Evolutionary conservation across 2,888 invertebrate species (phyloP), one percentile per base, ranked within the genome.

Genomic region (Syrphus vitripennis): DNA sequence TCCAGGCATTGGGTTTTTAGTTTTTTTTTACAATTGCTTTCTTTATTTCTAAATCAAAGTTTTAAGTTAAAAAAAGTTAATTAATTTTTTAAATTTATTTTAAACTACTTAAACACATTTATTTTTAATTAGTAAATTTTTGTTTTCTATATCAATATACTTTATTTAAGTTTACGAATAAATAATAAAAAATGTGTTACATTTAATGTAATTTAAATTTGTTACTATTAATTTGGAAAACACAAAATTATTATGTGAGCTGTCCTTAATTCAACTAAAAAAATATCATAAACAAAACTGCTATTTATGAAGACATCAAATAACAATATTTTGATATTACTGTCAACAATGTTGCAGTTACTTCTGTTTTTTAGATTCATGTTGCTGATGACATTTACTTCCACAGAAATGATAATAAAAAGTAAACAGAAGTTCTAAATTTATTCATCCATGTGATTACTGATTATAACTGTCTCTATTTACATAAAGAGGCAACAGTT

Each of bases 361-460:
- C 5, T 16, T 40, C 21, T n/a, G n/a, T n/a, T n/a, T n/a, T n/a
- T 12, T 24, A 48, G 81, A 71, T 40, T 63, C 76, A 82, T 82
- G 81, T 76, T 76, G 81, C 81, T 21, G 34, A 40, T 40, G 50
- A n/a, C 7, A 50, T 76, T 19, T 19, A 45, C 24, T 40, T 37
- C 4, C 34, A 10, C 37, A 37, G 14, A 16, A 40, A 53, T 42
- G 31, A 16, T 37, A n/a, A n/a, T n/a, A n/a, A n/a, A n/a, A 24
- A 31, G 45, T 45, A 26, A 65, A 65, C 45, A 65, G 45, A 14
- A 14, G 14, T 65, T 65, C 19, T 7, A 45, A 65, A 65, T 45
- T 65, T 45, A 65, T 65, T 65, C 65, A 65, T 14, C 29, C 45
- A 45, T 29, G 29, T 31, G 0, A 29, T 45, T 26, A 4, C 40